Evolutionary conservation across 2,888 invertebrate genomes (phyloP).

Genomic region (Plagodis pulveraria): DNA sequence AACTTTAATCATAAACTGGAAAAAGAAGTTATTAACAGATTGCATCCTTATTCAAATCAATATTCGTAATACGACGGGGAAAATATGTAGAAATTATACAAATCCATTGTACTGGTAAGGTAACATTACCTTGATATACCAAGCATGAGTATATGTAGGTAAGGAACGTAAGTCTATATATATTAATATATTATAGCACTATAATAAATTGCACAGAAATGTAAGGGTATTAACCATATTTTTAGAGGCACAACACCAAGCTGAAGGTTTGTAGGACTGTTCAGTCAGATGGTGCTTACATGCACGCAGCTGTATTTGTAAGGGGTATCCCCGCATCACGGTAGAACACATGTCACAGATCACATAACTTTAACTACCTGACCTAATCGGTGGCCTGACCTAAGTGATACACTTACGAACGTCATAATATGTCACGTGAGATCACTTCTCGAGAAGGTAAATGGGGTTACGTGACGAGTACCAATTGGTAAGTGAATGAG

Average conservation of each 20-base stretch:
- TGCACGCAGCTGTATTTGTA: constrained; percentile 48
- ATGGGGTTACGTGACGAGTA: constrained; percentile 43
- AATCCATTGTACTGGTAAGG: neutral
- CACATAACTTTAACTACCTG: constrained; percentile 1
- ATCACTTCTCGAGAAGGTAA: constrained; percentile 33
- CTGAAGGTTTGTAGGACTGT: constrained; percentile 43
- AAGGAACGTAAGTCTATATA: no score
- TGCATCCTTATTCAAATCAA: neutral
- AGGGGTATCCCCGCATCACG: constrained; percentile 45
- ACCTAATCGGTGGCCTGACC: constrained; percentile 14
- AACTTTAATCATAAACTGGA: constrained; percentile 24
- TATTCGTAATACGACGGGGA: neutral
- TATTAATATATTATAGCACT: no score
- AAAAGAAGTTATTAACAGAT: neutral
- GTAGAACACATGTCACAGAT: constrained; percentile 48
- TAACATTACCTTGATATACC: no score
- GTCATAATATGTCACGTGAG: constrained; percentile 27
- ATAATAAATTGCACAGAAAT: neutral
- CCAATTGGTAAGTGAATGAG: constrained; percentile 45
- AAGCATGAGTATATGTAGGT: no score
- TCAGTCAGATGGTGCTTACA: constrained; percentile 46
- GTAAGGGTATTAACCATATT: constrained; percentile 46
- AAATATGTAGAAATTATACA: neutral
- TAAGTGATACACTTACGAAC: constrained; percentile 20
- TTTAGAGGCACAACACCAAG: constrained; percentile 48